These are phyloP conservation scores for Zaprionus vittiger DNA, from an alignment of 1,140 invertebrate genomes.

Conservation along the genomic window DNA sequence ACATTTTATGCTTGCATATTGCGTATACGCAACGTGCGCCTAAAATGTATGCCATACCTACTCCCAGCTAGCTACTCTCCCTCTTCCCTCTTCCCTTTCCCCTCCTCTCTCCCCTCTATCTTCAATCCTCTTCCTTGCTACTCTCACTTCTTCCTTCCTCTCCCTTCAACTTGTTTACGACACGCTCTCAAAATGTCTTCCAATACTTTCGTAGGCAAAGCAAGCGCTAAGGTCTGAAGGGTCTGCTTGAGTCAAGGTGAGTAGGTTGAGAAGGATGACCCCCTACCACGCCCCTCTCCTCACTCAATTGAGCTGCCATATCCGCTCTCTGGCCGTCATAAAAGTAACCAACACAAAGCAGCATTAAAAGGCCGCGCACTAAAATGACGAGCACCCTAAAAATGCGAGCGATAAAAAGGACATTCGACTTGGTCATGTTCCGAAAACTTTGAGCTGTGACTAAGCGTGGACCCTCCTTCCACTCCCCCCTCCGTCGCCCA, in stretches of 20 bases:
- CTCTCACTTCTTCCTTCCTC: neutral
- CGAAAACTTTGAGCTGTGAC: conserved; percentile 7
- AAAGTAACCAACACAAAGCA: conserved; percentile 51
- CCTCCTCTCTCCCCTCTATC: neutral
- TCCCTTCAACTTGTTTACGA: conserved; percentile 9
- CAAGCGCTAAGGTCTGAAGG: neutral
- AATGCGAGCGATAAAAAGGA: conserved; percentile 32
- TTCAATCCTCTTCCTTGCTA: neutral
- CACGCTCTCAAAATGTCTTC: conserved; percentile 21
- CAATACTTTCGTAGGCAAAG: conserved; percentile 18
- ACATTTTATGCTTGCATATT: conserved; percentile 58
- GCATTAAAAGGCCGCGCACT: conserved; percentile 36
- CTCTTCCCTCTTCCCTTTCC: too few species aligned
- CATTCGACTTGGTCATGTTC: conserved; percentile 7
- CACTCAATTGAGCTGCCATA: neutral
- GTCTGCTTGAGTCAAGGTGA: neutral
- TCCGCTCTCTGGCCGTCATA: conserved; percentile 19
- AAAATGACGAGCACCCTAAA: conserved; percentile 27
- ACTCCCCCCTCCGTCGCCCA: neutral
- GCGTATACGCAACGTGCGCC: conserved; percentile 35
- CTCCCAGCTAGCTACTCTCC: neutral
- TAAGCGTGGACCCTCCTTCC: neutral
- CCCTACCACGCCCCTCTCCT: neutral
- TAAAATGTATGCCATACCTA: neutral
- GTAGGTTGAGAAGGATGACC: neutral